Percentiles rank a stretch among this genome's conserved stretches.
Evolutionary conservation across 2,888 invertebrate species (phyloP).

Genomic region (Volucella inflata): DNA sequence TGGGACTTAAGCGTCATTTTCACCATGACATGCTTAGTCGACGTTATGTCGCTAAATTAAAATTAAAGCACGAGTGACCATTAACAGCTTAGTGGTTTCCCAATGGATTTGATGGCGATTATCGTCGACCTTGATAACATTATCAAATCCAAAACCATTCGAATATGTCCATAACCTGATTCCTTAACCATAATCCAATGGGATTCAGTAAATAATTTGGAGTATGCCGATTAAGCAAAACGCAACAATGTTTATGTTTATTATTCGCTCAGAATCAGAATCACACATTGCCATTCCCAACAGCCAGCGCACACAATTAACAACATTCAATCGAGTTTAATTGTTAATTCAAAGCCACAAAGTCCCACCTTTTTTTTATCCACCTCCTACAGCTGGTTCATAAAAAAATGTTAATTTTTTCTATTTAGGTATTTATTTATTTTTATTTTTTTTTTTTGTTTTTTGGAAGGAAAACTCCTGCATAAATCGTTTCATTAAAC

Average conservation of each 20-base stretch:
- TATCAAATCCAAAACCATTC: no score
- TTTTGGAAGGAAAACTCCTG: neutral
- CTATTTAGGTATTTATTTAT: no score
- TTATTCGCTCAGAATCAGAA: constrained; percentile 19
- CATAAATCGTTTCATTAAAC: neutral
- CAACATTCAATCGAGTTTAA: constrained; percentile 24
- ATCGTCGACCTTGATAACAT: no score
- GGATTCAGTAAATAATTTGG: constrained; percentile 8
- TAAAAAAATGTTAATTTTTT: constrained; percentile 6
- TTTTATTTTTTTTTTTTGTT: constrained; percentile 4
- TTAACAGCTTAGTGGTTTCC: no score
- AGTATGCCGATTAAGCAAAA: constrained; percentile 25
- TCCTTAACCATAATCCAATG: neutral
- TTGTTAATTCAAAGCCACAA: constrained; percentile 46
- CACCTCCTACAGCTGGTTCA: neutral
- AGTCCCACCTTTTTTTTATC: neutral
- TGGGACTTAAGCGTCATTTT: no score
- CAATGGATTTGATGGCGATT: no score
- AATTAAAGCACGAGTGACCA: no score
- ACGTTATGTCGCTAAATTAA: no score
- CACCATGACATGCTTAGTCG: no score
- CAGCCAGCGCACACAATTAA: neutral
- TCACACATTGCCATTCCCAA: neutral
- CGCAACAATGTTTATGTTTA: constrained; percentile 28
- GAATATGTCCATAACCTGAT: neutral